A percentile compares a stretch with the other conserved stretches of the same genome.
phyloP scores from a whole-genome alignment of 2,113 vertebrate species.

The Thamnophis sirtalis region DNA sequence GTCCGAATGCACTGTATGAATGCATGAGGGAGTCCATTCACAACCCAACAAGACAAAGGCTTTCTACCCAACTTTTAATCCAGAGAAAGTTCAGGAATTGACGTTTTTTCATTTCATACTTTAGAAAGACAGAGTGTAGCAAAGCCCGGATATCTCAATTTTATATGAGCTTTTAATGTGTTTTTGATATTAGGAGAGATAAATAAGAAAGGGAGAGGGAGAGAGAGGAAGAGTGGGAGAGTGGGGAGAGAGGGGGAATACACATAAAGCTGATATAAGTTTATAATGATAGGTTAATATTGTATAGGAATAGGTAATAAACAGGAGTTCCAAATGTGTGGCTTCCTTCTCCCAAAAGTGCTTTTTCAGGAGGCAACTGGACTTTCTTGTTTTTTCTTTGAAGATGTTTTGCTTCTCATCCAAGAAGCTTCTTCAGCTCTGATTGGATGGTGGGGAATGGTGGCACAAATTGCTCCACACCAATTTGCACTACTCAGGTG shows the following conservation, averaged over 20 bases:
- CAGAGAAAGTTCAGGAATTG: neutral
- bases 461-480: too few relatives aligned
- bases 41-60: neutral
- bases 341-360: neutral
- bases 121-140: neutral
- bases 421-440: too few relatives aligned
- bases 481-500: too few relatives aligned
- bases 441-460: too few relatives aligned
- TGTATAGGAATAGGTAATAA: neutral
- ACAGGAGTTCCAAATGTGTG: neutral
- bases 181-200: neutral
- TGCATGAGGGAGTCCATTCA: neutral
- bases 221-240: neutral
- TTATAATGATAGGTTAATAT: neutral
- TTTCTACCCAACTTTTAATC: neutral
- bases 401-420: too few relatives aligned
- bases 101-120: neutral
- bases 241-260: too few relatives aligned
- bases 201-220: neutral
- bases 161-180: neutral
- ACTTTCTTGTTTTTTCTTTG: too few relatives aligned
- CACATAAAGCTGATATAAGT: neutral
- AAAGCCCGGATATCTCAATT: neutral
- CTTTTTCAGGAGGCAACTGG: too few relatives aligned
- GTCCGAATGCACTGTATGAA: neutral